A percentile compares a stretch with the other conserved stretches of the same genome.
phyloP scores from a whole-genome alignment of 2,888 invertebrate species.

The Orthosia incerta region DNA sequence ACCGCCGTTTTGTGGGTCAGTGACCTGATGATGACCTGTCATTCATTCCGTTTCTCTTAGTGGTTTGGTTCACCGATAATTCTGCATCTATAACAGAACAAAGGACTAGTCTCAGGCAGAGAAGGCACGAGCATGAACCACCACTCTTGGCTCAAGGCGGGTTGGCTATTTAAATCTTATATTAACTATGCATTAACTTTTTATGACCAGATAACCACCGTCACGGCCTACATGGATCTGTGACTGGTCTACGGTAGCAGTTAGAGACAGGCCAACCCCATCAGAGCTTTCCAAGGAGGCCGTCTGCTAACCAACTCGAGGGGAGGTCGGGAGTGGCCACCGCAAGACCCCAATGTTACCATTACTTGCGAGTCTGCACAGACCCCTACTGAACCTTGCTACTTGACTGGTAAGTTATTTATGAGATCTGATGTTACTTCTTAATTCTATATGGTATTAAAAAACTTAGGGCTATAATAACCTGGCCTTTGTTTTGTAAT shows the following conservation, averaged over 20 bases:
- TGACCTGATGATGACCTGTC: too few species aligned
- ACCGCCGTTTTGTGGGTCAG: too few species aligned
- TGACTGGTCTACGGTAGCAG: conserved; percentile 96
- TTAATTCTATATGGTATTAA: neutral
- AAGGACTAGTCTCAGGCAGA: too few species aligned
- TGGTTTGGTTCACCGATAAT: too few species aligned
- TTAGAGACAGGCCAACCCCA: conserved; percentile 91
- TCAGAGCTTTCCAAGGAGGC: conserved; percentile 93
- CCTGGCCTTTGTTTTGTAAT: too few species aligned
- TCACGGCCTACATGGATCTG: conserved; percentile 94
- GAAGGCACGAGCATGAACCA: too few species aligned
- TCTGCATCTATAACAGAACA: too few species aligned
- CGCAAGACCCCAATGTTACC: conserved; percentile 93
- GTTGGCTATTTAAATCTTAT: too few species aligned
- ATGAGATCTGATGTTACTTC: neutral
- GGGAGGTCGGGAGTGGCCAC: conserved; percentile 93
- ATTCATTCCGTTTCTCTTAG: too few species aligned
- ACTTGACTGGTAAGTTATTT: conserved; percentile 92
- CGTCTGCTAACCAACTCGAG: conserved; percentile 92
- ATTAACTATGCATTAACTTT: too few species aligned
- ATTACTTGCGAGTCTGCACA: conserved; percentile 93
- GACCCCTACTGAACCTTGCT: conserved; percentile 93
- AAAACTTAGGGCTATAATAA: too few species aligned
- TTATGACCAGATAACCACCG: conserved; percentile 90
- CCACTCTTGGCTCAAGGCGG: too few species aligned